Evolutionary conservation across 2,113 vertebrate species (phyloP).

Genomic region (Harpagus bidentatus): DNA sequence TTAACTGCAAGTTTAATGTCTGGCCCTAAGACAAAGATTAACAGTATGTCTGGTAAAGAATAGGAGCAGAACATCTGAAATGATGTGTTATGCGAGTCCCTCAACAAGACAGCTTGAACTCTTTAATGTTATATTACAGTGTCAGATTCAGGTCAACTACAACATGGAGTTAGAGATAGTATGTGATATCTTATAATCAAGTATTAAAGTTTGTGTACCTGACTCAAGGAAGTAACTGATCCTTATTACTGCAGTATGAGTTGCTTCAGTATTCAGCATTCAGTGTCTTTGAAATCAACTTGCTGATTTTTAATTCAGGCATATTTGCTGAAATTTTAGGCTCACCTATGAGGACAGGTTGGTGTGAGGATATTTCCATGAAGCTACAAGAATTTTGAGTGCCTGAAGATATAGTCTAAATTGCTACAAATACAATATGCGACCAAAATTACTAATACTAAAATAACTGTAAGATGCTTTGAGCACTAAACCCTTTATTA

Average conservation of each 20-base stretch:
- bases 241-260: not conserved
- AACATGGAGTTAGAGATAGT: not conserved
- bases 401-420: not conserved
- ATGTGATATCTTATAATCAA: not conserved
- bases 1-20: not conserved
- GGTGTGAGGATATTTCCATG: not conserved
- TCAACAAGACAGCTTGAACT: not conserved
- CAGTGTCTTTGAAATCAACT: not conserved
- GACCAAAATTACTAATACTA: not conserved
- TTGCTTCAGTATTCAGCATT: not conserved
- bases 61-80: not conserved
- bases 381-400: not conserved
- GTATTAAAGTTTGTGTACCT: not conserved
- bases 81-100: not conserved
- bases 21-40: not conserved
- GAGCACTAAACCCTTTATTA: not conserved
- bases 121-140: not conserved
- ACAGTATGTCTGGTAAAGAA: not conserved
- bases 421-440: not conserved
- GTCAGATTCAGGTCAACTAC: not conserved
- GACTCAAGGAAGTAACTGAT: not conserved
- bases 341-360: not conserved
- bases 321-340: not conserved
- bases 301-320: not conserved
- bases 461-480: not conserved